Base-by-base conservation (phyloP, 1,140 invertebrate species). In the Bathynomus jamesi region DNA sequence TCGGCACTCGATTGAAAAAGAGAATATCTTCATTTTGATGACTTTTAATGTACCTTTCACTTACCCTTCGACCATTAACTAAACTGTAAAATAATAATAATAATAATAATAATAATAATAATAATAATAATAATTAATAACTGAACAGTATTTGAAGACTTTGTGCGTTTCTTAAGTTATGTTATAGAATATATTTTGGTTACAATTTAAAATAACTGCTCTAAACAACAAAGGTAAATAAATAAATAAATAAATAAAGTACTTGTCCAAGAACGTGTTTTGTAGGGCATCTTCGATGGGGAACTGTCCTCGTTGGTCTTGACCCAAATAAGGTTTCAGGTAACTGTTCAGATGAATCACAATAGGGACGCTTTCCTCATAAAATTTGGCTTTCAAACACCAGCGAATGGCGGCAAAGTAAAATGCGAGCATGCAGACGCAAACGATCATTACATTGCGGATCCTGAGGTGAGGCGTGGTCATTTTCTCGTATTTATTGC, bases 1-100 rank as follows among this genome's bases (percentile, higher is more conserved):
- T 86, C 1, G 88, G 87, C 61, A 89, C 83, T 40, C 86, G 82
- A 71, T 89, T 89, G 73, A 89, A 84, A 82, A 90, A 86, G 5
- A 90, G 72, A 8, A 87, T 28, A 4, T 73, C 40, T 10, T 30
- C 40, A 53, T 53, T 53, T 21, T 53, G 40, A 5, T 21, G 40
- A 2, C 40, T 5, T 5, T 53, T 53, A 5, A 53, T 53, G 21
- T 1, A 17, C 2, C 11, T 21, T 53, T 53, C 21, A 21, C 40
- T 53, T 53, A 53, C 13, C 21, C 21, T 53, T 11, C 11, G 40
- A 17, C 40, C 40, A 5, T 53, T 53, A 1, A 53, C 40, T 21
- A 53, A 53, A 5, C 40, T 53, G 40, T 53, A 5, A n/a, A n/a
- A n/a, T n/a, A n/a, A n/a, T n/a, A n/a, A n/a, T n/a, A n/a, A n/a